A percentile compares a stretch with the other conserved stretches of the same genome.
These are phyloP conservation scores for Phataginus tetradactyla DNA, from an alignment of 2,797 vertebrate genomes.

Conservation along the genomic window DNA sequence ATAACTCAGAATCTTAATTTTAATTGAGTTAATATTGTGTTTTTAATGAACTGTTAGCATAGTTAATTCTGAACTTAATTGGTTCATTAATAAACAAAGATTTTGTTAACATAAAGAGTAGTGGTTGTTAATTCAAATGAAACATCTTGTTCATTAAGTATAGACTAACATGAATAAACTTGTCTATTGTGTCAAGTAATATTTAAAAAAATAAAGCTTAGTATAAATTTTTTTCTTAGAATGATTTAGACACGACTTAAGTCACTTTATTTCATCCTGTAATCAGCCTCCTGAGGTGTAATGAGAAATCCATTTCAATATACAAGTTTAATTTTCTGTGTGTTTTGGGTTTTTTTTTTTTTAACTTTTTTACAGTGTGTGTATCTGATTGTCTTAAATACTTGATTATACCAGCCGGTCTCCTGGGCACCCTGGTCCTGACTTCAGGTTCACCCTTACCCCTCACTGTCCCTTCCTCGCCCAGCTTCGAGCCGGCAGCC, in stretches of 20 bases:
- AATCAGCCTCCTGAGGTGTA: constrained; percentile 41
- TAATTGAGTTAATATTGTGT: background rate
- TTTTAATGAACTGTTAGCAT: constrained; percentile 1
- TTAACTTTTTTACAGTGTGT: background rate
- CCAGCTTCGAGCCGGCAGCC: background rate
- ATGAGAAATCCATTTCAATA: constrained; percentile 34
- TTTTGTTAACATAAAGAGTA: constrained; percentile 24
- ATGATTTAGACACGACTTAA: constrained; percentile 19
- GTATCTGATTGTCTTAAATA: background rate
- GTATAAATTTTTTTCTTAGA: background rate
- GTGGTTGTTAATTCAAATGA: background rate
- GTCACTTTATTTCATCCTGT: constrained; percentile 55
- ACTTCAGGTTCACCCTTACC: background rate
- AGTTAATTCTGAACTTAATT: background rate
- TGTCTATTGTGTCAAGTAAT: background rate
- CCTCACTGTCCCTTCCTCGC: background rate
- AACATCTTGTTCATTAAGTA: background rate
- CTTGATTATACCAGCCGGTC: background rate
- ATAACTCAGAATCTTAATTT: constrained; percentile 36
- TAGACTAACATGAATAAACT: background rate
- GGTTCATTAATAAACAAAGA: background rate
- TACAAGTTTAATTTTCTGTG: constrained; percentile 17
- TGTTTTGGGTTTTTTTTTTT: background rate
- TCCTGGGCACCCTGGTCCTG: background rate
- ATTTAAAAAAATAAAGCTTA: constrained; percentile 12